Evolutionary conservation across 2,888 invertebrate species (phyloP).

Genomic region (Dysmachus trigonus): DNA sequence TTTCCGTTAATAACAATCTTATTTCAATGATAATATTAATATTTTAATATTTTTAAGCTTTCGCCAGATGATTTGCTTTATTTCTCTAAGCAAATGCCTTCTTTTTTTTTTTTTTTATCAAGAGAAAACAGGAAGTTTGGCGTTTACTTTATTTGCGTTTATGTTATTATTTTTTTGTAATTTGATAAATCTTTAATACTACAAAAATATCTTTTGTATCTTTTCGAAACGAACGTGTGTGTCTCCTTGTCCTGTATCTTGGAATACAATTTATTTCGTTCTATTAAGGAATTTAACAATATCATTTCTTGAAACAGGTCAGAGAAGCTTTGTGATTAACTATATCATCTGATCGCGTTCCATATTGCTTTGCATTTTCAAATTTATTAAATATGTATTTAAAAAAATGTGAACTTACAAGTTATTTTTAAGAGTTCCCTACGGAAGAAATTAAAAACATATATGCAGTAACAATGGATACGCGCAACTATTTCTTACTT

Average conservation of each 20-base stretch:
- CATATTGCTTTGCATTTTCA: background rate
- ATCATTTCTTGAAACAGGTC: background rate
- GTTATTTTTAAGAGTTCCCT: background rate
- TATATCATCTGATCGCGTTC: background rate
- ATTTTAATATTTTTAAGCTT: constrained; percentile 2
- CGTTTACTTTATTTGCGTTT: background rate
- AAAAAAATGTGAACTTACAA: background rate
- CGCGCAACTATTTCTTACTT: background rate
- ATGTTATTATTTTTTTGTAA: background rate
- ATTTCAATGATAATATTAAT: background rate
- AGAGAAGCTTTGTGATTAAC: background rate
- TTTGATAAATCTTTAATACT: background rate
- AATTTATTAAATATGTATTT: background rate
- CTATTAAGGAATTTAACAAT: background rate
- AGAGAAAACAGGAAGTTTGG: constrained; percentile 1
- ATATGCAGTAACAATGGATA: background rate
- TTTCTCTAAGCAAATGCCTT: background rate
- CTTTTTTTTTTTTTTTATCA: too few relatives aligned
- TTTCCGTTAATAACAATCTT: background rate
- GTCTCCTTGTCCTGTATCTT: background rate
- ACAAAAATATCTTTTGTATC: constrained; percentile 3
- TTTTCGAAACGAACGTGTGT: constrained; percentile 1
- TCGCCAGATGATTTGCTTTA: background rate
- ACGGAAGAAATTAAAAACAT: background rate
- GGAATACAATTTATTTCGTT: background rate